Conservation (phyloP, 2,888 invertebrate genomes). For the Lycaena phlaeas region DNA sequence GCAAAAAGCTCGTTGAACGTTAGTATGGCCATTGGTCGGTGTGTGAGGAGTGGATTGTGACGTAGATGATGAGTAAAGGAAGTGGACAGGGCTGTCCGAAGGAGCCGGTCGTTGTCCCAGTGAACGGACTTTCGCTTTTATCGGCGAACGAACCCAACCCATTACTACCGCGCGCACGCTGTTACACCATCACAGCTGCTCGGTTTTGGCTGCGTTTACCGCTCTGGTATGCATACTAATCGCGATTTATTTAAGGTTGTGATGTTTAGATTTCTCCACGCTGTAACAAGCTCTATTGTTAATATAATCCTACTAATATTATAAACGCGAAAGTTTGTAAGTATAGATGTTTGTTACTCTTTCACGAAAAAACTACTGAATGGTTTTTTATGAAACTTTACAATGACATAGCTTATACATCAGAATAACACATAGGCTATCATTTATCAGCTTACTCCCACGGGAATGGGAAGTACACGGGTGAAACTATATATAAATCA, state of each 20-base stretch:
- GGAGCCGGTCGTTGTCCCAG: conserved; percentile 70
- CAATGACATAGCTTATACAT: no score
- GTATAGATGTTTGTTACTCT: no score
- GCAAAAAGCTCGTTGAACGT: background rate
- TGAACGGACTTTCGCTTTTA: conserved; percentile 72
- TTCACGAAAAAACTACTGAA: no score
- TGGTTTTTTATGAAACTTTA: no score
- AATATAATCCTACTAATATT: no score
- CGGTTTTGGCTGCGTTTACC: conserved; percentile 56
- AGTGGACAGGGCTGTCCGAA: conserved; percentile 42
- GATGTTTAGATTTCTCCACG: conserved; percentile 59
- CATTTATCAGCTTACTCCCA: no score
- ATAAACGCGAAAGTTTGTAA: no score
- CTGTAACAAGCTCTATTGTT: conserved; percentile 10
- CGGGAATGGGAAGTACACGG: no score
- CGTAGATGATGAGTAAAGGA: conserved; percentile 46
- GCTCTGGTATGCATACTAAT: conserved; percentile 59
- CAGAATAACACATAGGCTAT: no score
- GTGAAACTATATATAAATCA: no score
- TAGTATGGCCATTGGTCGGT: conserved; percentile 15
- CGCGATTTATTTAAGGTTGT: conserved; percentile 44
- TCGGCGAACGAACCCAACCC: conserved; percentile 68
- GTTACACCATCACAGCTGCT: conserved; percentile 57
- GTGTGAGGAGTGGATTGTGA: conserved; percentile 29
- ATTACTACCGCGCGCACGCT: conserved; percentile 62